Evolutionary conservation across 2,888 invertebrate species (phyloP).

Genomic region (Deroplatys truncata): DNA sequence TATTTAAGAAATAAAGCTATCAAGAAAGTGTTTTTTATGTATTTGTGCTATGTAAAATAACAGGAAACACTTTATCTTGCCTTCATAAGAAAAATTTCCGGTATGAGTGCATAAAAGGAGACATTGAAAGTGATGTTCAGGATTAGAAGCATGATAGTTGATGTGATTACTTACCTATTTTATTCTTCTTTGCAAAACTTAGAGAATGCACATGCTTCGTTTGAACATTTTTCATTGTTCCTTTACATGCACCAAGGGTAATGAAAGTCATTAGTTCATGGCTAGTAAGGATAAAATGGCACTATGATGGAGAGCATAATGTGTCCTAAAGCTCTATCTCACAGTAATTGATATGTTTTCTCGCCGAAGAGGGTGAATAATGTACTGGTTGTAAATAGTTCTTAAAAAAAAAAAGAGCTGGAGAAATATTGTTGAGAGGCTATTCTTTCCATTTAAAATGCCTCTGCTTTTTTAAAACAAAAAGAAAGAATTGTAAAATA

Average conservation of each 20-base stretch:
- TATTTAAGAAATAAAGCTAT: background rate
- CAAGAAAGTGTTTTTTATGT: background rate
- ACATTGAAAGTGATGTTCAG: background rate
- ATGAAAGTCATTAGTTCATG: background rate
- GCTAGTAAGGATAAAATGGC: background rate
- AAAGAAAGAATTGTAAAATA: background rate
- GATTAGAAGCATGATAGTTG: background rate
- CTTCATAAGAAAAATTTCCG: background rate
- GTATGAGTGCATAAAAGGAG: background rate
- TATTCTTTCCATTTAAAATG: constrained; percentile 9
- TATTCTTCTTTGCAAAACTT: background rate
- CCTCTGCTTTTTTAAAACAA: background rate
- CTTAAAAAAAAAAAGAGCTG: background rate
- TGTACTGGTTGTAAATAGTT: constrained; percentile 2
- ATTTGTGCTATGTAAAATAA: background rate
- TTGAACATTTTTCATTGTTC: background rate
- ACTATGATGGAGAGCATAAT: background rate
- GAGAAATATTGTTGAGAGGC: background rate
- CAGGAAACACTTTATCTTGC: background rate
- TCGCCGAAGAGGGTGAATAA: background rate
- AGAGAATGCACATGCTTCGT: background rate
- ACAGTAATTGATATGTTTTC: background rate
- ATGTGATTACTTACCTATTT: background rate
- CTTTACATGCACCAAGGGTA: background rate
- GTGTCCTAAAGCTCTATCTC: background rate